These are phyloP conservation scores for Pluvianellus socialis DNA, from an alignment of 2,113 vertebrate species.

Conservation along the genomic window DNA sequence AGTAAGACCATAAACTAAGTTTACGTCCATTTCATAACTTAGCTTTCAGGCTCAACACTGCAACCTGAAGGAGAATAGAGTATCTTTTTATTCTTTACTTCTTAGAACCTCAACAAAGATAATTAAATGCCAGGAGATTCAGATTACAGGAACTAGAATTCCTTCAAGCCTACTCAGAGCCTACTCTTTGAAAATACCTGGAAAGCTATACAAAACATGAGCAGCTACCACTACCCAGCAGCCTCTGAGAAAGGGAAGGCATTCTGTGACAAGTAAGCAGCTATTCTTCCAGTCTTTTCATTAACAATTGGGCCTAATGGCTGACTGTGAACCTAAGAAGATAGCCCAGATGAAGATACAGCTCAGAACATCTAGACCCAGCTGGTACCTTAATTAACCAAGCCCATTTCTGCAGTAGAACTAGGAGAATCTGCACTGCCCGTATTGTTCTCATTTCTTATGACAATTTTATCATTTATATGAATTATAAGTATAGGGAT, in stretches of 20 bases:
- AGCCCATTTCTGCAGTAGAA: background rate
- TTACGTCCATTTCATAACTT: background rate
- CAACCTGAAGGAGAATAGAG: background rate
- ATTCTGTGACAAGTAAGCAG: background rate
- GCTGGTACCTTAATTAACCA: background rate
- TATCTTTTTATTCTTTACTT: background rate
- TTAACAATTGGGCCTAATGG: accelerated
- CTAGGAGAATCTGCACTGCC: background rate
- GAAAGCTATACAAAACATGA: background rate
- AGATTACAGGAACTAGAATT: background rate
- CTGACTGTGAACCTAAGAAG: background rate
- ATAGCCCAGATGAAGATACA: background rate
- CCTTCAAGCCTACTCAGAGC: background rate
- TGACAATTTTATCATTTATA: background rate
- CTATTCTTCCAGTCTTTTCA: background rate
- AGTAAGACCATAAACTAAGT: background rate
- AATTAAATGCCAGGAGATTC: background rate
- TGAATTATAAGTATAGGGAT: accelerated
- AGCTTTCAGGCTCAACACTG: background rate
- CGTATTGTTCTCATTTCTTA: background rate
- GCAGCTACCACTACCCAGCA: background rate
- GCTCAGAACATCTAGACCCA: accelerated
- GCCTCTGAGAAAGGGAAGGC: background rate
- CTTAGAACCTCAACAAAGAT: background rate
- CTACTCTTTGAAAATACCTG: background rate